Evolutionary conservation across 2,797 vertebrate genomes (phyloP).

Genomic region (Anomalospiza imberbis): DNA sequence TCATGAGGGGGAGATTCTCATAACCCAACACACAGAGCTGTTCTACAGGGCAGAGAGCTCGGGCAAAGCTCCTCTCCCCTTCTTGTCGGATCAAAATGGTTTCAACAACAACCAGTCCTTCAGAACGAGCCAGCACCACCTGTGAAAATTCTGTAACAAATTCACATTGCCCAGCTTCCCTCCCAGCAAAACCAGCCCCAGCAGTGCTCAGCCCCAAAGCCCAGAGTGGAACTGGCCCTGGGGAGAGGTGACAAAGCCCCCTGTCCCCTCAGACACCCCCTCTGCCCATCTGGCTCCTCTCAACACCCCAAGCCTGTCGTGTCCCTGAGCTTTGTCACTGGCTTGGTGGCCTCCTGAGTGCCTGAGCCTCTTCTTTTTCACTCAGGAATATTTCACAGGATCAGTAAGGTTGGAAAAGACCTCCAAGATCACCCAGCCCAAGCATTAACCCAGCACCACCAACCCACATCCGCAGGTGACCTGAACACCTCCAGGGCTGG

Average conservation of each 20-base stretch:
- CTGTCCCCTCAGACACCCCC: not conserved
- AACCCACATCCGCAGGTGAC: rapidly evolving
- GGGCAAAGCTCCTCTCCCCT: not conserved
- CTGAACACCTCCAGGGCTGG: not conserved
- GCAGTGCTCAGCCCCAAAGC: not conserved
- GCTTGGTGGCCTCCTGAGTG: not conserved
- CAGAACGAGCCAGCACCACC: not conserved
- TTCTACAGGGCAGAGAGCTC: not conserved
- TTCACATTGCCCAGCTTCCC: rapidly evolving
- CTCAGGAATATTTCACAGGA: rapidly evolving
- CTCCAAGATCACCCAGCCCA: not conserved
- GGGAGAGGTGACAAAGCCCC: not conserved
- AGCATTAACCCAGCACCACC: not conserved
- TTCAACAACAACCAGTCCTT: not conserved
- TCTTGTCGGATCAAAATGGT: not conserved
- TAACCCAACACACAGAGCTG: not conserved
- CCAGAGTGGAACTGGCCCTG: not conserved
- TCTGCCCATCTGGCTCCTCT: not conserved
- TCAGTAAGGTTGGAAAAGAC: not conserved
- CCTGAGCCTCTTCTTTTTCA: not conserved
- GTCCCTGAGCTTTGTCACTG: not conserved
- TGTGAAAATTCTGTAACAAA: not conserved
- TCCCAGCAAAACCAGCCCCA: not conserved
- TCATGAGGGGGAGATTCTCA: not conserved
- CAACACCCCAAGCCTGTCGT: not conserved